Evolutionary conservation across 2,888 invertebrate genomes (phyloP), one percentile per base, ranked within the genome.

Genomic region (Meghimatium bilineatum): DNA sequence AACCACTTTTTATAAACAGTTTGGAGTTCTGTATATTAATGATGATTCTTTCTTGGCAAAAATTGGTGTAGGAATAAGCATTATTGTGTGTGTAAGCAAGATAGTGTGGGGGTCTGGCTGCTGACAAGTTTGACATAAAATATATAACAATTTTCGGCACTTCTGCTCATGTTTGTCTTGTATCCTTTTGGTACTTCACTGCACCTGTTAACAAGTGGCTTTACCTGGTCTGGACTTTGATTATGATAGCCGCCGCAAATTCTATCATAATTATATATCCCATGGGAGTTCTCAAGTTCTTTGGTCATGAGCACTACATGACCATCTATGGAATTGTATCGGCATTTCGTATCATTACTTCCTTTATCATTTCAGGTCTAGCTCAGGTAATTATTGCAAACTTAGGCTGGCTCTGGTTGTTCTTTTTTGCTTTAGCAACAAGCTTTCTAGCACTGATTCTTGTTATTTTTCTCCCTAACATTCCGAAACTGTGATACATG

Each of bases 1-100:
- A n/a, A n/a, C n/a, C n/a, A n/a, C n/a, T n/a, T n/a, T n/a, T 26
- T 79, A 79, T 49, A 79, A 79, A 79, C 79, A 79, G 32, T 79
- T 36, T 79, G 79, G 79, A 44, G 14, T 79, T n/a, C 29, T 79
- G n/a, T 67, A 44, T 34, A 67, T 79, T 44, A 12, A 38, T 36
- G 79, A 79, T 38, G 79, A 79, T 38, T 67, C 67, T 49, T 79
- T 79, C 34, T n/a, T n/a, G n/a, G n/a, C n/a, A n/a, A n/a, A n/a
- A n/a, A n/a, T n/a, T n/a, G n/a, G n/a, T n/a, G n/a, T 32, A 67
- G 14, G 36, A 67, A n/a, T 79, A 3, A 79, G 32, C 26, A 49
- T 79, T 17, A 29, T 23, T 29, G n/a, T 44, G 1, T 12, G 26
- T 29, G 14, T 67, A 14, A 32, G 29, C 23, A 38, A 67, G 29